Evolutionary conservation across 2,113 vertebrate genomes (phyloP).

Genomic region (Xiphophorus couchianus): DNA sequence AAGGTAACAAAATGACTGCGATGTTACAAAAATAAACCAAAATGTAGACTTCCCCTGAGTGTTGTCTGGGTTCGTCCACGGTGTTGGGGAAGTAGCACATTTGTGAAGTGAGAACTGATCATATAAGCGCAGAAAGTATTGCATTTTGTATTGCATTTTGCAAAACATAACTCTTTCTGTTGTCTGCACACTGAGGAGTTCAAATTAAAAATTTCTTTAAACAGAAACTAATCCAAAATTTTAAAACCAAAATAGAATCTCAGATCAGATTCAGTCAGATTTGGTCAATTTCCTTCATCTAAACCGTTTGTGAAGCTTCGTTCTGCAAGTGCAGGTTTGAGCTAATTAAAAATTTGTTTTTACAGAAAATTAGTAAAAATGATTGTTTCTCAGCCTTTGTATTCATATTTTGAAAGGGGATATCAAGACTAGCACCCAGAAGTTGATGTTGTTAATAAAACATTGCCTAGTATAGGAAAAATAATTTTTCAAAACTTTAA

Average conservation of each 20-base stretch:
- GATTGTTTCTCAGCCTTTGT: too few species aligned
- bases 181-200: background rate
- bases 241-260: too few species aligned
- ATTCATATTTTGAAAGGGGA: too few species aligned
- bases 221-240: background rate
- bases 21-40: conserved; percentile 33
- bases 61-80: conserved; percentile 17
- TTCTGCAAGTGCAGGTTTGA: background rate
- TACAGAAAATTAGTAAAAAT: too few species aligned
- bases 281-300: background rate
- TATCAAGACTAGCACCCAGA: too few species aligned
- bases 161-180: conserved; percentile 1
- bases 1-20: conserved; percentile 19
- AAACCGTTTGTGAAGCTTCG: background rate
- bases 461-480: too few species aligned
- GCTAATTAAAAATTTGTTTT: too few species aligned
- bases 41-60: conserved; percentile 51
- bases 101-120: conserved; percentile 6
- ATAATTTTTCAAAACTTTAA: too few species aligned
- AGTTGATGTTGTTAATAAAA: too few species aligned
- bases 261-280: background rate
- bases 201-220: background rate
- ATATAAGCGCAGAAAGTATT: background rate
- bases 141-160: background rate
- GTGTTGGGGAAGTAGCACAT: conserved; percentile 40